Evolutionary conservation across 35 echinoderm and acorn worm species (phyloP).

Genomic region (Lytechinus pictus): DNA sequence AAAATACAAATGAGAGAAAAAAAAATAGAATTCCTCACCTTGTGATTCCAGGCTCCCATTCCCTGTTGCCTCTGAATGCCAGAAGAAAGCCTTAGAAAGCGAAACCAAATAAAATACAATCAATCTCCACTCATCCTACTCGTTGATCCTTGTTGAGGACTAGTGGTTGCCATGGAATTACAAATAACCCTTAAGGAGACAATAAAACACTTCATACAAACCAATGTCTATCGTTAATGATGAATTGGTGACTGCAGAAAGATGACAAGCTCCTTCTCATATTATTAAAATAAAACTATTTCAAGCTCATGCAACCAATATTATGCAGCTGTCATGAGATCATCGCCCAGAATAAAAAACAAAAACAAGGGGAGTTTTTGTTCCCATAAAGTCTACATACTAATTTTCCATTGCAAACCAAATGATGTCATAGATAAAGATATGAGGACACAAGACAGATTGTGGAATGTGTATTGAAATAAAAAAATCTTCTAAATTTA

Average conservation of each 20-base stretch:
- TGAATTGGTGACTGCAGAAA: background rate
- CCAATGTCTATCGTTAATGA: background rate
- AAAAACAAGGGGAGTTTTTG: background rate
- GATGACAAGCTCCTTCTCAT: background rate
- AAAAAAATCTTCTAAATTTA: too few species aligned
- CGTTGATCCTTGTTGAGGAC: background rate
- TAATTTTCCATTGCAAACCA: too few species aligned
- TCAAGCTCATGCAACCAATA: background rate
- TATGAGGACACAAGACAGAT: background rate
- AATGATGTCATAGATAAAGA: background rate
- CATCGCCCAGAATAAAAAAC: background rate
- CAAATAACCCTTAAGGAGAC: background rate
- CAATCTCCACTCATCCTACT: constrained; percentile 38
- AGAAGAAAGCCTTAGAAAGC: constrained; percentile 86
- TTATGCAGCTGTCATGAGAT: background rate
- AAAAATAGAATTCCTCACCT: constrained; percentile 57
- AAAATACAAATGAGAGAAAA: background rate
- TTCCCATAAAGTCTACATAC: background rate
- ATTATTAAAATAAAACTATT: background rate
- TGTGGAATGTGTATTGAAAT: background rate
- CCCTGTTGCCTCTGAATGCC: constrained; percentile 98
- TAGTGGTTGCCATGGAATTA: constrained; percentile 12
- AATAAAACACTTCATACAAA: background rate
- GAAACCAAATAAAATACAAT: constrained; percentile 24
- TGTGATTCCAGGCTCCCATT: constrained; percentile 99